Percentiles rank a stretch among this genome's conserved stretches.
Evolutionary conservation across 1,140 invertebrate species (phyloP).

Genomic region (Drosophila azteca): DNA sequence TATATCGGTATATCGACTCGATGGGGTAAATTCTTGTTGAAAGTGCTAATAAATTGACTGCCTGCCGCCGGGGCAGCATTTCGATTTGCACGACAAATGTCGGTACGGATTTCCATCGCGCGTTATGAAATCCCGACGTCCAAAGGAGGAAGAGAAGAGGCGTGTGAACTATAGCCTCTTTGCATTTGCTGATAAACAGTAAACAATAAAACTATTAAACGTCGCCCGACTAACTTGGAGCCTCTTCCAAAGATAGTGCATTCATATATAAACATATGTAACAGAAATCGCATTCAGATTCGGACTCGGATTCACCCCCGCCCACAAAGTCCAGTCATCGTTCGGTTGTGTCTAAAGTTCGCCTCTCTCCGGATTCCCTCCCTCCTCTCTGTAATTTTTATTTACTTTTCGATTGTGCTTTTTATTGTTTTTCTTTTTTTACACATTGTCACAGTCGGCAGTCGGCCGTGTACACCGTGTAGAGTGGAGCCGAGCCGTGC

Average conservation of each 20-base stretch:
- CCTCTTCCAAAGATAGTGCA: no score
- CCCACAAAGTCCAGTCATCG: slow-evolving; percentile 41
- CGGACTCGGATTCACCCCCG: neutral
- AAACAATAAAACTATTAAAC: no score
- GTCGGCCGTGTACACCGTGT: slow-evolving; percentile 33
- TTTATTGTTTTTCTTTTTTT: slow-evolving; percentile 23
- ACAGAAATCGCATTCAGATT: neutral
- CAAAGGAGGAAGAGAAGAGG: neutral
- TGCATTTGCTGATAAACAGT: no score
- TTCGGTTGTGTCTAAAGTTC: slow-evolving; percentile 50
- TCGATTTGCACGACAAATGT: slow-evolving; percentile 32
- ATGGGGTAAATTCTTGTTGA: slow-evolving; percentile 69
- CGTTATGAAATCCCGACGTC: no score
- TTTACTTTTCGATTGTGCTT: no score
- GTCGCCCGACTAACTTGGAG: no score
- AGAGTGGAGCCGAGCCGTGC: slow-evolving; percentile 24
- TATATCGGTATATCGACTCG: slow-evolving; percentile 39
- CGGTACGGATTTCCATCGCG: no score
- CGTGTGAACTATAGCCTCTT: slow-evolving; percentile 14
- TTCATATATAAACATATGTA: no score
- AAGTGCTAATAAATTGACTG: slow-evolving; percentile 78
- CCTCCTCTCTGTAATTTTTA: no score
- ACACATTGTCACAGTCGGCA: slow-evolving; percentile 24
- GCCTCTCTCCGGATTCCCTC: neutral
- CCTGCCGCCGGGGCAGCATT: slow-evolving; percentile 60